Evolutionary conservation across 2,888 invertebrate genomes (phyloP).

Genomic region (Drosophila anceps): DNA sequence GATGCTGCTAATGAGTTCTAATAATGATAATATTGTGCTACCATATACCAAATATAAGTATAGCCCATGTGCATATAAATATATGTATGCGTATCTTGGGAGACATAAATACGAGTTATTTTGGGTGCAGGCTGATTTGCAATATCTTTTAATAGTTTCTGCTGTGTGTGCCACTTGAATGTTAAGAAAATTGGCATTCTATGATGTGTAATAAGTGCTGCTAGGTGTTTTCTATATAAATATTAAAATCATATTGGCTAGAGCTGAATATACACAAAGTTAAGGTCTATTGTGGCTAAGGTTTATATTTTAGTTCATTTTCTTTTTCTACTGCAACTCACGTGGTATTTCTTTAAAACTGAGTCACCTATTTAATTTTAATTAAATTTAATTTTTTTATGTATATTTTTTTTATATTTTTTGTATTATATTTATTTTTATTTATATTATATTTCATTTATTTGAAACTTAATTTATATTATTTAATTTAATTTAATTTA

Average conservation of each 20-base stretch:
- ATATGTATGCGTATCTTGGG: constrained; percentile 19
- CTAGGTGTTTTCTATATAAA: neutral
- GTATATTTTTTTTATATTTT: too few species aligned
- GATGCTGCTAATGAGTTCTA: constrained; percentile 72
- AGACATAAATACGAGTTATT: constrained; percentile 44
- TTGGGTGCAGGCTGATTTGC: constrained; percentile 33
- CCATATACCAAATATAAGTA: constrained; percentile 55
- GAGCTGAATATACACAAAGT: neutral
- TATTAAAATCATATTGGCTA: neutral
- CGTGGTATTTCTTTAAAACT: too few species aligned
- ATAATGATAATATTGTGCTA: constrained; percentile 66
- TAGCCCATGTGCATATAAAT: constrained; percentile 2
- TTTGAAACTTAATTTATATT: too few species aligned
- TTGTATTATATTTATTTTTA: too few species aligned
- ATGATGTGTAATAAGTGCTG: neutral
- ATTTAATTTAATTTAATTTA: too few species aligned
- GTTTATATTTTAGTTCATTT: neutral
- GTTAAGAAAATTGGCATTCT: neutral
- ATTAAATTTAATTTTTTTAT: too few species aligned
- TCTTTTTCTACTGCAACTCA: too few species aligned
- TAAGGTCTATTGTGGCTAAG: neutral
- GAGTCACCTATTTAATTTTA: too few species aligned
- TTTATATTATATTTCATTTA: too few species aligned
- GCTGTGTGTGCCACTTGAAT: constrained; percentile 7
- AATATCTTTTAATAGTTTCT: constrained; percentile 29